These are phyloP conservation scores for Drosophila erecta DNA, from an alignment of 1,140 invertebrate species.

Conservation along the genomic window DNA sequence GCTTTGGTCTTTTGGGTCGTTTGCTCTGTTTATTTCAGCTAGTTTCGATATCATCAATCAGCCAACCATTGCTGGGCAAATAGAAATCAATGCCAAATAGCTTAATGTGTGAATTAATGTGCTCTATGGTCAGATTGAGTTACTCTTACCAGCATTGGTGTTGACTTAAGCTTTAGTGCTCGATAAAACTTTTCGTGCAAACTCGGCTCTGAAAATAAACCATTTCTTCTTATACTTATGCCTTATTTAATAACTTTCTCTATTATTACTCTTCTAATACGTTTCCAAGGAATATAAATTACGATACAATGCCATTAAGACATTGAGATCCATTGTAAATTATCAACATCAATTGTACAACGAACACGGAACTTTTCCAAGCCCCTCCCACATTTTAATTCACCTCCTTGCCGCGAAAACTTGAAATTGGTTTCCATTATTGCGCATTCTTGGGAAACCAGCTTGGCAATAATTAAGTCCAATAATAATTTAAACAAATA, in stretches of 20 bases:
- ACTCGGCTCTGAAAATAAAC: background rate
- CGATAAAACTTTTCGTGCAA: background rate
- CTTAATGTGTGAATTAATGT: slow-evolving; percentile 42
- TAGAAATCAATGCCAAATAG: slow-evolving; percentile 66
- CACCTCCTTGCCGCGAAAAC: background rate
- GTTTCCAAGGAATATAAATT: background rate
- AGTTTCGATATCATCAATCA: slow-evolving; percentile 51
- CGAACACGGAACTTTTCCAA: slow-evolving; percentile 14
- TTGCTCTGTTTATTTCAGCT: slow-evolving; percentile 10
- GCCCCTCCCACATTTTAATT: slow-evolving; percentile 5
- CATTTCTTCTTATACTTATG: no score
- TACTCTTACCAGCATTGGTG: slow-evolving; percentile 30
- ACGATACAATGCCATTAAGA: background rate
- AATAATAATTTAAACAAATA: slow-evolving; percentile 82
- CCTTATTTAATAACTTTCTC: no score
- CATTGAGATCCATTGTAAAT: slow-evolving; percentile 8
- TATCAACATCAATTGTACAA: background rate
- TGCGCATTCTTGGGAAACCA: slow-evolving; percentile 52
- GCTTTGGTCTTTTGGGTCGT: slow-evolving; percentile 24
- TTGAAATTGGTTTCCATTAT: slow-evolving; percentile 67
- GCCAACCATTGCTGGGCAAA: slow-evolving; percentile 38
- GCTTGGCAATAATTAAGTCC: slow-evolving; percentile 73
- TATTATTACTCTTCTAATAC: no score
- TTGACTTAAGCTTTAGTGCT: slow-evolving; percentile 3
- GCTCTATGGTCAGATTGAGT: slow-evolving; percentile 33